Conservation (phyloP, 2,113 vertebrate species). For the Bubo scandiacus region DNA sequence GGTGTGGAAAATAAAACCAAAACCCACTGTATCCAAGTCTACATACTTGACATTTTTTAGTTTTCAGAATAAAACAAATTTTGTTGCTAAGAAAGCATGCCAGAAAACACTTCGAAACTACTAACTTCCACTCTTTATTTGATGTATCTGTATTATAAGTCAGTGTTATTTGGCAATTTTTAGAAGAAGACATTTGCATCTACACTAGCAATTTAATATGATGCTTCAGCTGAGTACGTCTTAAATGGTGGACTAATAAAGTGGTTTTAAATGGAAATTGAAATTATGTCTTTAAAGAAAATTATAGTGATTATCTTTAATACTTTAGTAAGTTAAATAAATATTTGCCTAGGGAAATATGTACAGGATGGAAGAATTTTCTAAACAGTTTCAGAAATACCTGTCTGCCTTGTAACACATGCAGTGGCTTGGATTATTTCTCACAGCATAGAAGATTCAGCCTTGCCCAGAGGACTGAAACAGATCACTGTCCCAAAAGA, state of each 20-base stretch:
- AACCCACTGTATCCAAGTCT: background rate
- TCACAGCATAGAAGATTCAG: background rate
- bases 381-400: background rate
- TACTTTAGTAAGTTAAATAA: conserved; percentile 32
- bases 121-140: background rate
- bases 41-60: background rate
- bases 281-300: conserved; percentile 49
- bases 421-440: background rate
- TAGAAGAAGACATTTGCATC: conserved; percentile 1
- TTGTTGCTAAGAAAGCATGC: background rate
- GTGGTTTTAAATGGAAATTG: conserved; percentile 54
- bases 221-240: conserved; percentile 24
- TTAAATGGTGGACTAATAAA: conserved; percentile 55
- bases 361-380: background rate
- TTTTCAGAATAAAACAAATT: background rate
- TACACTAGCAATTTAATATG: conserved; percentile 3
- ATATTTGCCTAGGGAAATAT: conserved; percentile 1
- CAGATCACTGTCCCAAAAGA: background rate
- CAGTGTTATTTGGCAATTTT: background rate
- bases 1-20: background rate
- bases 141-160: background rate
- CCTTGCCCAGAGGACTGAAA: background rate
- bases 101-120: background rate
- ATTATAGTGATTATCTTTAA: conserved; percentile 43
- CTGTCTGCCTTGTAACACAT: background rate